phyloP scores from a whole-genome alignment of 2,113 vertebrate genomes.

The Haemorhous mexicanus region DNA sequence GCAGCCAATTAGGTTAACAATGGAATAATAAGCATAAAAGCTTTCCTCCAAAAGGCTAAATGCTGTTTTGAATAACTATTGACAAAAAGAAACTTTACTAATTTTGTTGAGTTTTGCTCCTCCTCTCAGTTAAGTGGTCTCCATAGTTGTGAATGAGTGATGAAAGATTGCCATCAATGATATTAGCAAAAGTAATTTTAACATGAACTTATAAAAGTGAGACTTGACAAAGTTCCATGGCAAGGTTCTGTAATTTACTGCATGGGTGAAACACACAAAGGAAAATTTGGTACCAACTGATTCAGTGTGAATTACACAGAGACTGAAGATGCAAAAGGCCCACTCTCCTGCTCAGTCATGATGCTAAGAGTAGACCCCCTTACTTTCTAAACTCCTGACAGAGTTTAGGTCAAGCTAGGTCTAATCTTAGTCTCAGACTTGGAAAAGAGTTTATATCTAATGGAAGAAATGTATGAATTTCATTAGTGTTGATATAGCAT shows the following conservation, averaged over 20 bases:
- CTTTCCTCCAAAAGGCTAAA: neutral
- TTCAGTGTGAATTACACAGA: neutral
- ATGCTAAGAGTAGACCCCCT: neutral
- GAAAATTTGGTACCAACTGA: neutral
- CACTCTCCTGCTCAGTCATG: neutral
- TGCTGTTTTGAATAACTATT: neutral
- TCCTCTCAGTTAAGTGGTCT: neutral
- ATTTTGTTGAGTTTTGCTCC: neutral
- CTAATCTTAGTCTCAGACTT: neutral
- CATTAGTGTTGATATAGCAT: neutral
- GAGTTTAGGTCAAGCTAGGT: neutral
- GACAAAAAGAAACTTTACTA: neutral
- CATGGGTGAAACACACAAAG: neutral
- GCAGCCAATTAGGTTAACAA: neutral
- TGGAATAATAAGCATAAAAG: neutral
- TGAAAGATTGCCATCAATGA: neutral
- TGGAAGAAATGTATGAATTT: neutral
- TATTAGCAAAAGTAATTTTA: neutral
- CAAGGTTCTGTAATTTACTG: neutral
- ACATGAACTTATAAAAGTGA: neutral
- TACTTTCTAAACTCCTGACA: neutral
- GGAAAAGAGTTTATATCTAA: neutral
- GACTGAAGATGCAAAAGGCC: neutral
- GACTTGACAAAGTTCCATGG: neutral
- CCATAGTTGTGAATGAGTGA: neutral